phyloP scores from a whole-genome alignment of 2,888 invertebrate species.

The Hermaeophaga mercurialis region DNA sequence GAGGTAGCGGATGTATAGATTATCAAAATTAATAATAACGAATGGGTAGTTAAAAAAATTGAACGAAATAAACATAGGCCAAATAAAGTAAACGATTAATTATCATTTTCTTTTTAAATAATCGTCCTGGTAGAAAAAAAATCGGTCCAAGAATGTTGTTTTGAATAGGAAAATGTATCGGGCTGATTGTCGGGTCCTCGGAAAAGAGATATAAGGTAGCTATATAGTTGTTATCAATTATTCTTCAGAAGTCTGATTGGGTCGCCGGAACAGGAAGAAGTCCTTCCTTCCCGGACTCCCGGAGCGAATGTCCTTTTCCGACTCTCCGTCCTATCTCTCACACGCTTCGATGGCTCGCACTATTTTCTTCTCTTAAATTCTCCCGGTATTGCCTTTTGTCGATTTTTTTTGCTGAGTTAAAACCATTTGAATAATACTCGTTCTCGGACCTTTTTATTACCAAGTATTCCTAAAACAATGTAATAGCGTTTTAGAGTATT shows the following conservation, averaged over 20 bases:
- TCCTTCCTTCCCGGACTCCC: constrained; percentile 59
- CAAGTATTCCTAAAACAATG: too few species aligned
- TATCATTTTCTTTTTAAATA: too few species aligned
- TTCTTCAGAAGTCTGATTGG: constrained; percentile 54
- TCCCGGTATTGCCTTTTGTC: constrained; percentile 39
- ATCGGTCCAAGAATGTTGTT: not conserved
- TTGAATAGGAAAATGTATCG: constrained; percentile 10
- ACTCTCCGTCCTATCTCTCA: constrained; percentile 49
- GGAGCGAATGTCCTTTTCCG: constrained; percentile 58
- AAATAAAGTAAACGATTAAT: too few species aligned
- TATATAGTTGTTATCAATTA: constrained; percentile 50
- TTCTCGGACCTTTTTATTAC: too few species aligned
- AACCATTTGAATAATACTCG: constrained; percentile 4
- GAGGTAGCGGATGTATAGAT: too few species aligned
- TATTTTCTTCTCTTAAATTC: constrained; percentile 44
- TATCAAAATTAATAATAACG: too few species aligned
- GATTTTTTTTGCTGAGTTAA: constrained; percentile 10
- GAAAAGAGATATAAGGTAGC: constrained; percentile 30
- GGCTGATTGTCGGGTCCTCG: constrained; percentile 19
- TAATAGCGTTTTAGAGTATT: too few species aligned
- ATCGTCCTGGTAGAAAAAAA: too few species aligned
- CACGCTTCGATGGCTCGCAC: constrained; percentile 46
- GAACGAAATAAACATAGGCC: too few species aligned
- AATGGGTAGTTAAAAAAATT: too few species aligned
- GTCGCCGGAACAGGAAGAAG: constrained; percentile 57